Percentiles rank a stretch among this genome's conserved stretches.
Conservation (phyloP, 2,797 vertebrate genomes). For the Huso huso region DNA sequence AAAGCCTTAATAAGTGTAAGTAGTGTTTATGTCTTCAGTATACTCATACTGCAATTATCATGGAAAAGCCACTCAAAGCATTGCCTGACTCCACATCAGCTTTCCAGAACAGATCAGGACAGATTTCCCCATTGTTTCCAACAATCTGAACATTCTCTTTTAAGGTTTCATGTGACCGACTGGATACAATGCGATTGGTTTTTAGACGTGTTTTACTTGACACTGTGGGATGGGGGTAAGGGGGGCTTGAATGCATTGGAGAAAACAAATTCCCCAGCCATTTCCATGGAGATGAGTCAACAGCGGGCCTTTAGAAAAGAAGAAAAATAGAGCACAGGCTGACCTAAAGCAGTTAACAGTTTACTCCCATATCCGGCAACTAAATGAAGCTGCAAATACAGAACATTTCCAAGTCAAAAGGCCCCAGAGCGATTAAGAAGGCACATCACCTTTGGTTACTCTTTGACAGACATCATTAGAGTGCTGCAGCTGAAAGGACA, state of each 20-base stretch:
- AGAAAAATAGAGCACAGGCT: conserved; percentile 37
- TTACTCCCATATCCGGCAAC: conserved; percentile 53
- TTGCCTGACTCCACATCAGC: neutral
- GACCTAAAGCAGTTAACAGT: conserved; percentile 53
- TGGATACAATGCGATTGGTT: conserved; percentile 19
- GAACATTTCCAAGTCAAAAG: conserved; percentile 48
- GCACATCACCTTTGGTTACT: conserved; percentile 18
- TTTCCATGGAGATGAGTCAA: conserved; percentile 41
- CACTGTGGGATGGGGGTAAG: neutral
- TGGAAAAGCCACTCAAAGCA: conserved; percentile 5
- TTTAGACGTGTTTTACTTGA: conserved; percentile 13
- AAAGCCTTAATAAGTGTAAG: too few relatives aligned
- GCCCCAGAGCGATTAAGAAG: conserved; percentile 19
- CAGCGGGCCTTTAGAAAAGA: conserved; percentile 26
- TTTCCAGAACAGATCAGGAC: conserved; percentile 21
- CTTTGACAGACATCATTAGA: conserved; percentile 13
- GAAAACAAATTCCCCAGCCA: conserved; percentile 40
- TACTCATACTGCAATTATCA: too few relatives aligned
- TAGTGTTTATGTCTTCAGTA: too few relatives aligned
- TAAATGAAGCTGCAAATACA: conserved; percentile 49
- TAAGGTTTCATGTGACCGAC: conserved; percentile 14
- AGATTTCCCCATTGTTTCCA: conserved; percentile 22
- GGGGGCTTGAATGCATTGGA: conserved; percentile 26
- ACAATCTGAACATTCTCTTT: conserved; percentile 24
- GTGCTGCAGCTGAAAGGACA: conserved; percentile 3